These are phyloP conservation scores for Stomorhina lunata DNA, from an alignment of 2,888 invertebrate genomes.

Conservation along the genomic window DNA sequence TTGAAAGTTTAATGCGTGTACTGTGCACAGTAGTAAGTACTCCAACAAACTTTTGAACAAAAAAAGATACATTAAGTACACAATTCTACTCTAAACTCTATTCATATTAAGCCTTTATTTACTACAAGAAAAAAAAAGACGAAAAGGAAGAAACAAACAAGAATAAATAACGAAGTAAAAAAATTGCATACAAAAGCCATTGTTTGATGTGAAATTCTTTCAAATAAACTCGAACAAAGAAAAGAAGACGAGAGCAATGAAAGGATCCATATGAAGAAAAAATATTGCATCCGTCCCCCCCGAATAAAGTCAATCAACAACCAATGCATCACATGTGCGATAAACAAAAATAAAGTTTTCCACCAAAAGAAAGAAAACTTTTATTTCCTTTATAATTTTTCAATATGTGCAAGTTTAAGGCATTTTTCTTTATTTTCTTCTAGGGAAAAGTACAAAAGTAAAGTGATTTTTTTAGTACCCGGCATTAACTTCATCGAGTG, in stretches of 20 bases:
- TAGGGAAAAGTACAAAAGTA: conserved; percentile 51
- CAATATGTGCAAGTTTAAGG: neutral
- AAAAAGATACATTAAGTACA: conserved; percentile 11
- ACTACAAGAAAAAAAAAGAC: conserved; percentile 23
- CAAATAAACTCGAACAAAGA: conserved; percentile 46
- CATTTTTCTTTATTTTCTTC: neutral
- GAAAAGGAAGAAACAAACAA: neutral
- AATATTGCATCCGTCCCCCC: neutral
- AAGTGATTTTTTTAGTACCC: conserved; percentile 71
- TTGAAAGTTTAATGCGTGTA: neutral
- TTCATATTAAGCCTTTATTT: conserved; percentile 57
- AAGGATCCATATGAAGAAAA: conserved; percentile 15
- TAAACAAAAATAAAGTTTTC: conserved; percentile 42
- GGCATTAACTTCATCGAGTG: conserved; percentile 76
- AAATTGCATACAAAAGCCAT: conserved; percentile 48
- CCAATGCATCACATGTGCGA: neutral
- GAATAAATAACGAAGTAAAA: conserved; percentile 41
- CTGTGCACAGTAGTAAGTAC: neutral
- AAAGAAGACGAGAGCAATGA: conserved; percentile 11
- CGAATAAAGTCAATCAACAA: neutral
- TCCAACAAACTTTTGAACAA: neutral
- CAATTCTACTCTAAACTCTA: conserved; percentile 40
- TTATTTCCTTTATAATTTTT: conserved; percentile 12
- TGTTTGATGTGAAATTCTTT: conserved; percentile 60
- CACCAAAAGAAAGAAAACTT: conserved; percentile 20